Evolutionary conservation across 2,888 invertebrate species (phyloP).

Genomic region (Pristionchus arcanus): DNA sequence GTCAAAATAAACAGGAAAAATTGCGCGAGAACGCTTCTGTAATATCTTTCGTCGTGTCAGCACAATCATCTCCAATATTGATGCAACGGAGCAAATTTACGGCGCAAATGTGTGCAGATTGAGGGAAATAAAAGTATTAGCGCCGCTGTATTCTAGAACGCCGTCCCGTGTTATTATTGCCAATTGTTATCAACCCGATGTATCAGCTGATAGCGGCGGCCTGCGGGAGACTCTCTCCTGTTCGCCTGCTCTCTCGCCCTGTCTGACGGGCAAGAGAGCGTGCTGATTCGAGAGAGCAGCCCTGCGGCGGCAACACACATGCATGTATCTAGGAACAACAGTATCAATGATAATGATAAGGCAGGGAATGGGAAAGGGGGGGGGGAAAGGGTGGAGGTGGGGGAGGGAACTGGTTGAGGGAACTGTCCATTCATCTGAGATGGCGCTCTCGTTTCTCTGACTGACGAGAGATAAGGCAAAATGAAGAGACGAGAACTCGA

Average conservation of each 20-base stretch:
- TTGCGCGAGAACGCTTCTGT: no score
- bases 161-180: not conserved
- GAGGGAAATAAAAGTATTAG: not conserved
- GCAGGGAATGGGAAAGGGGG: not conserved
- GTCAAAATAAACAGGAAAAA: no score
- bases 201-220: not conserved
- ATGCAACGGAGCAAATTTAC: not conserved
- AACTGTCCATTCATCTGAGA: slow-evolving; percentile 9
- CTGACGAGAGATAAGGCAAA: no score
- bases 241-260: not conserved
- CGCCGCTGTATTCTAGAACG: not conserved
- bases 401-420: slow-evolving; percentile 20
- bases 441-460: no score
- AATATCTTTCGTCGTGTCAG: no score
- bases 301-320: not conserved
- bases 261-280: not conserved
- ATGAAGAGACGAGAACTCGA: not conserved
- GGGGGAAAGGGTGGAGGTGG: slow-evolving; percentile 12
- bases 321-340: not conserved
- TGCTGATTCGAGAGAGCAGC: not conserved
- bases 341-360: slow-evolving; percentile 50
- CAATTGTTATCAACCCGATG: slow-evolving; percentile 1
- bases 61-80: no score
- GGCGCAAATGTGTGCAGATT: not conserved
- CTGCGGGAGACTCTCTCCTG: not conserved